Percentiles rank a stretch among this genome's conserved stretches.
Evolutionary conservation across 2,113 vertebrate species (phyloP).

Genomic region (Tamias sibiricus): DNA sequence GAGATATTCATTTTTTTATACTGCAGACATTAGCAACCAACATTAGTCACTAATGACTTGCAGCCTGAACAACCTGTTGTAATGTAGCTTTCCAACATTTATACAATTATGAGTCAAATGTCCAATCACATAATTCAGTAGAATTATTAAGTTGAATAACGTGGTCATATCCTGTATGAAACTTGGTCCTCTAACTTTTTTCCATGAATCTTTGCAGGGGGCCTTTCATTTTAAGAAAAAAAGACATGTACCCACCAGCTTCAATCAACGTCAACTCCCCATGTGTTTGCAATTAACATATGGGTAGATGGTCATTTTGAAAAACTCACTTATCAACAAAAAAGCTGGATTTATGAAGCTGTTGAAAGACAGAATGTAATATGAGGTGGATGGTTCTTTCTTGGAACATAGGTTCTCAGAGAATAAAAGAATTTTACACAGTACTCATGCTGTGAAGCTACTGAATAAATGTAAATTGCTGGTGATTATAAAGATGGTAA

Average conservation of each 20-base stretch:
- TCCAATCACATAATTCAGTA: not conserved
- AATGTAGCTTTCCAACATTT: constrained; percentile 20
- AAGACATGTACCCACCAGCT: not conserved
- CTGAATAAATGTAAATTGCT: constrained; percentile 56
- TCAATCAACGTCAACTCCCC: constrained; percentile 17
- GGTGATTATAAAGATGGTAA: constrained; percentile 34
- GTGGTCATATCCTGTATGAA: not conserved
- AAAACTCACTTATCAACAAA: constrained; percentile 45
- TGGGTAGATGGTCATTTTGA: not conserved
- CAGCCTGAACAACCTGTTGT: not conserved
- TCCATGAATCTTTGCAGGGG: not conserved
- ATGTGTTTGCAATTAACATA: constrained; percentile 46
- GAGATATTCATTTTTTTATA: not conserved
- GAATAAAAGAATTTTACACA: constrained; percentile 35
- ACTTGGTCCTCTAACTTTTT: not conserved
- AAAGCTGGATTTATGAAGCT: constrained; percentile 32
- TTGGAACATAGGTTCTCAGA: constrained; percentile 9
- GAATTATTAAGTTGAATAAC: constrained; percentile 28
- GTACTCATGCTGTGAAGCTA: constrained; percentile 1
- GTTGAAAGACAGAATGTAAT: not conserved
- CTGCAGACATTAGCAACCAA: not conserved
- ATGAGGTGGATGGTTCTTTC: not conserved
- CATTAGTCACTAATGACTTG: not conserved
- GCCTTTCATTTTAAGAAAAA: not conserved
- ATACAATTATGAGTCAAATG: not conserved